A percentile compares a stretch with the other conserved stretches of the same genome.
Conservation (phyloP, 2,888 invertebrate species). For the Ichneumoninae sp. region DNA sequence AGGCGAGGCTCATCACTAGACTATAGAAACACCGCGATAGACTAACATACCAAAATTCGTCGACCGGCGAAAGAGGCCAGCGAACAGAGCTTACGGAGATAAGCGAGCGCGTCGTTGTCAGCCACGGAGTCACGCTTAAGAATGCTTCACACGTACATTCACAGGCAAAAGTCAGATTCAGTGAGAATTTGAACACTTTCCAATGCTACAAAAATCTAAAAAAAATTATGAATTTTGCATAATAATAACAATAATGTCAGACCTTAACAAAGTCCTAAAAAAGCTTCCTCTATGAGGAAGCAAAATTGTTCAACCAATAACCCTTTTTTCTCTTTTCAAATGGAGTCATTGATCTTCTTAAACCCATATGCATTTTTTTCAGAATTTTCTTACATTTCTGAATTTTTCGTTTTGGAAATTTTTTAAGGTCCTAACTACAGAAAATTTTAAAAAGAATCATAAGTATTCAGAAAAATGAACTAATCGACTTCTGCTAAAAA, state of each 20-base stretch:
- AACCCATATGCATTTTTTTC: no score
- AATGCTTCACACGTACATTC: neutral
- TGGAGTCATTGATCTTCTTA: no score
- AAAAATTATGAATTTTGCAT: no score
- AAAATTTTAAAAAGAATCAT: neutral
- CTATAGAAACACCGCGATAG: neutral
- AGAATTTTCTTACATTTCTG: no score
- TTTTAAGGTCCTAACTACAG: no score
- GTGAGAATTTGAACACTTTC: neutral
- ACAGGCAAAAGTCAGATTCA: neutral
- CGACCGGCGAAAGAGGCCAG: conserved; percentile 20
- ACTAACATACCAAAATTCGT: conserved; percentile 14
- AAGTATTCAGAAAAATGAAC: neutral
- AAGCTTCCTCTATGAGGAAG: no score
- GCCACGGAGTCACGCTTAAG: conserved; percentile 61
- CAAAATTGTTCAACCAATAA: no score
- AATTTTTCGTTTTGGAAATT: no score
- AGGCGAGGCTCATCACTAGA: neutral
- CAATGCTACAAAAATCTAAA: no score
- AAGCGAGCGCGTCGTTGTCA: conserved; percentile 71
- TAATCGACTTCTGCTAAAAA: neutral
- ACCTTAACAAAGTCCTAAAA: no score
- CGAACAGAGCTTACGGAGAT: conserved; percentile 63
- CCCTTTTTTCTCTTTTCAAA: no score
- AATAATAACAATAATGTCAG: no score